Conservation (phyloP, 2,888 invertebrate genomes). For the Minunthozetes semirufus region DNA sequence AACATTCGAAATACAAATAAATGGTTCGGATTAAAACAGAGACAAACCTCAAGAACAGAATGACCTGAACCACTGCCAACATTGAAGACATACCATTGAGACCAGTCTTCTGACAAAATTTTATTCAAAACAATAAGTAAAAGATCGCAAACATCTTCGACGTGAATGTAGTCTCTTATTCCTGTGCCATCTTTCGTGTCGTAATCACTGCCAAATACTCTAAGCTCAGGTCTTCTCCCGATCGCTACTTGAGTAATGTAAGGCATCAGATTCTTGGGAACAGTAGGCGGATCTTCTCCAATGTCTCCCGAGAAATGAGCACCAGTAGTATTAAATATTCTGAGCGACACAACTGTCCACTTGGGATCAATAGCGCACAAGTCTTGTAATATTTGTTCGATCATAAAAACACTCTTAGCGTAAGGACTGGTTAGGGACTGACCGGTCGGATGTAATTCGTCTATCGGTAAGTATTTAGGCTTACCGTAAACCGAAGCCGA, state of each 20-base stretch:
- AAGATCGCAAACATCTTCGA: conserved; percentile 76
- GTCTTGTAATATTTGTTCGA: conserved; percentile 87
- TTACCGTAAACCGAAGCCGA: conserved; percentile 89
- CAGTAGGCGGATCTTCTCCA: conserved; percentile 55
- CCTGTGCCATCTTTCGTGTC: conserved; percentile 79
- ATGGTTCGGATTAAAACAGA: not conserved
- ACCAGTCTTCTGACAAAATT: conserved; percentile 51
- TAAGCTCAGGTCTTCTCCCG: conserved; percentile 64
- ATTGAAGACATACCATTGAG: conserved; percentile 63
- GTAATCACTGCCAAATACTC: conserved; percentile 80
- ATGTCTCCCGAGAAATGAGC: conserved; percentile 54
- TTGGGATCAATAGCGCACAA: conserved; percentile 65
- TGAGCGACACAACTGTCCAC: conserved; percentile 53
- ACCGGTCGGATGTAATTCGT: conserved; percentile 75
- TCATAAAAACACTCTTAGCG: conserved; percentile 85
- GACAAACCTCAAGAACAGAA: conserved; percentile 71
- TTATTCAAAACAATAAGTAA: conserved; percentile 75
- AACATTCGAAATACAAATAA: not conserved
- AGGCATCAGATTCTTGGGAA: conserved; percentile 62
- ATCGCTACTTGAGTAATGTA: conserved; percentile 71
- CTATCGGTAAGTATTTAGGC: conserved; percentile 73
- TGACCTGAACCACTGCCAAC: conserved; percentile 66
- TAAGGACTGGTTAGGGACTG: conserved; percentile 76
- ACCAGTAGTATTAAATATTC: conserved; percentile 57
- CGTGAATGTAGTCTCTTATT: conserved; percentile 77